Base-by-base conservation (phyloP, 2,797 vertebrate genomes). In the Nasua narica region DNA sequence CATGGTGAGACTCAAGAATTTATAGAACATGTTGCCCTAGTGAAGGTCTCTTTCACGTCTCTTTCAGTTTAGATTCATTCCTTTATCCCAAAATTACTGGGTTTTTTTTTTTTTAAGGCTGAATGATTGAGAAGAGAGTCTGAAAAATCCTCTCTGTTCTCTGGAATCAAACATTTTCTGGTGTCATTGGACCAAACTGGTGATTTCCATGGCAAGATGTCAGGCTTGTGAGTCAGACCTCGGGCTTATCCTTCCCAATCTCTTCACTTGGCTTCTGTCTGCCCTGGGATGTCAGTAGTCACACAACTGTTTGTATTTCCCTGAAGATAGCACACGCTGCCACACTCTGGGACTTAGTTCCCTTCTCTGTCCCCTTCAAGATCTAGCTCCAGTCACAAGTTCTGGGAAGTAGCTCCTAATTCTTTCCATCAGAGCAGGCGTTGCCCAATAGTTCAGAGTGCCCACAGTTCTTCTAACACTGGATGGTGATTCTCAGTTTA, bases 31-130 rank as follows among this genome's bases (percentile, higher is more conserved):
- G 15, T 48, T 94, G 70, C n/a, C 32, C 46, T 72, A 40, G 19
- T 14, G 4, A 96, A 88, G 16, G 7, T 56, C 18, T 90, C 23
- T 60, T n/a, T n/a, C n/a, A n/a, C n/a, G n/a, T n/a, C n/a, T n/a
- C n/a, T n/a, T n/a, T n/a, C 7, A 76, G 62, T 84, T 92, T 87
- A 85, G 76, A 92, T 95, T 95, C 27, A 74, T 94, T 95, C 87
- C 35, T 88, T 87, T 67, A 90, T 35, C 74, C 29, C 14, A 67
- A 3, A 50, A 7, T 52, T 85, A 37, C 3, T 69, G 46, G 69
- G 32, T 76, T 48, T 65, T 65, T 35, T 84, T 70, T 52, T 81
- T 69, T 40, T 40, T 29, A 78, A 65, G 32, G 2, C 54, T 60
- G 5, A 32, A 35, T 83, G 29, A 87, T 78, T 87, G 69, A 90